These are phyloP conservation scores for Leucophenga varia DNA, from an alignment of 1,140 invertebrate genomes.

Conservation along the genomic window DNA sequence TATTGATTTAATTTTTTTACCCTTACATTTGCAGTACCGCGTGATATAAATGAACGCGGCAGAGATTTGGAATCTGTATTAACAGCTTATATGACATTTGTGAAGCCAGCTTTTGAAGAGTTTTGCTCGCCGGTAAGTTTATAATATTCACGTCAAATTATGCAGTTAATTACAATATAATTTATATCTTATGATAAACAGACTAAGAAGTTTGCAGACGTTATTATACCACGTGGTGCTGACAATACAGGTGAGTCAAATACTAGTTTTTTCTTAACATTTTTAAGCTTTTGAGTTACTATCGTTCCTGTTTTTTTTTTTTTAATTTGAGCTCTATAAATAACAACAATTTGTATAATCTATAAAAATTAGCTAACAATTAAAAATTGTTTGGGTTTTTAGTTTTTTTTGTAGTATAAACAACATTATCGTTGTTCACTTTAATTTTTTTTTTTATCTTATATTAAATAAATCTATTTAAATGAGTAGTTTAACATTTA, in stretches of 20 bases:
- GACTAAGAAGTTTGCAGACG: slow-evolving; percentile 99
- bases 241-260: slow-evolving; percentile 85
- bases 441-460: no score
- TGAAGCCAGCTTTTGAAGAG: slow-evolving; percentile 99
- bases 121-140: slow-evolving; percentile 92
- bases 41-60: slow-evolving; percentile 92
- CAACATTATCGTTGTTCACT: no score
- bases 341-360: no score
- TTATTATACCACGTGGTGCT: slow-evolving; percentile 96
- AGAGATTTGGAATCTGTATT: slow-evolving; percentile 92
- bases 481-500: no score
- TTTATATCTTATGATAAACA: no score
- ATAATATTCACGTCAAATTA: background rate
- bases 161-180: no score
- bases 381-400: no score
- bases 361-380: no score
- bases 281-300: no score
- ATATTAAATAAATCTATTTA: background rate
- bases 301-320: no score
- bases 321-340: no score
- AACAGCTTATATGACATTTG: slow-evolving; percentile 96
- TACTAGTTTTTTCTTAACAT: background rate
- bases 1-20: background rate
- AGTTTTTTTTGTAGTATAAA: no score
- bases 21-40: slow-evolving; percentile 68